These are phyloP conservation scores for Phalacrocorax aristotelis DNA, from an alignment of 2,113 vertebrate species.

Conservation along the genomic window DNA sequence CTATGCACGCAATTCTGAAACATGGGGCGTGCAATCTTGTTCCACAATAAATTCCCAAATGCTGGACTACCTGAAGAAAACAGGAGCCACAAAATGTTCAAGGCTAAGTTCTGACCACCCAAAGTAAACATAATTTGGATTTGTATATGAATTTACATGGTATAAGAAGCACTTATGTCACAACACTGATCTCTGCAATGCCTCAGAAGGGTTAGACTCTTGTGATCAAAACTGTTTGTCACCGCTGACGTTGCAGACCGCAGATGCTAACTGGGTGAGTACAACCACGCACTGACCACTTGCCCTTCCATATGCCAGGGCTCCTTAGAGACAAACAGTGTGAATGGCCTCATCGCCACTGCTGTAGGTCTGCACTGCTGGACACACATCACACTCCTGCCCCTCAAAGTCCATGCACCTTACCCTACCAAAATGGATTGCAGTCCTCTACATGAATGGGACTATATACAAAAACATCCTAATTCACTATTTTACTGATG, in stretches of 20 bases:
- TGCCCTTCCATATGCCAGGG: neutral
- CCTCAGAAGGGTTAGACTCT: neutral
- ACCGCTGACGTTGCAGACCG: neutral
- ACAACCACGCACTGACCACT: neutral
- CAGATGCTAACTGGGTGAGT: neutral
- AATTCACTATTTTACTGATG: neutral
- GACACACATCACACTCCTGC: neutral
- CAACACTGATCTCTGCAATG: neutral
- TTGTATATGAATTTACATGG: neutral
- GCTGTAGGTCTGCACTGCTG: neutral
- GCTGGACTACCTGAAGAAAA: neutral
- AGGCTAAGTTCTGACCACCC: neutral
- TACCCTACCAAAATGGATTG: neutral
- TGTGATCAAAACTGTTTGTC: neutral
- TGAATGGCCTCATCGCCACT: neutral
- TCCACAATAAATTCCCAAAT: neutral
- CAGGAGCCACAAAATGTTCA: neutral
- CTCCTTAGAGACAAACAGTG: neutral
- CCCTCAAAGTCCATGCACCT: accelerated
- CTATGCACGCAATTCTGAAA: neutral
- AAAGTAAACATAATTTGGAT: neutral
- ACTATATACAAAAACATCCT: neutral
- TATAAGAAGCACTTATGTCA: neutral
- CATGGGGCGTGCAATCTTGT: neutral
- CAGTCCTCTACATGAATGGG: neutral